Evolutionary conservation across 2,113 vertebrate genomes (phyloP).

Genomic region (Protobothrops flavoviridis): DNA sequence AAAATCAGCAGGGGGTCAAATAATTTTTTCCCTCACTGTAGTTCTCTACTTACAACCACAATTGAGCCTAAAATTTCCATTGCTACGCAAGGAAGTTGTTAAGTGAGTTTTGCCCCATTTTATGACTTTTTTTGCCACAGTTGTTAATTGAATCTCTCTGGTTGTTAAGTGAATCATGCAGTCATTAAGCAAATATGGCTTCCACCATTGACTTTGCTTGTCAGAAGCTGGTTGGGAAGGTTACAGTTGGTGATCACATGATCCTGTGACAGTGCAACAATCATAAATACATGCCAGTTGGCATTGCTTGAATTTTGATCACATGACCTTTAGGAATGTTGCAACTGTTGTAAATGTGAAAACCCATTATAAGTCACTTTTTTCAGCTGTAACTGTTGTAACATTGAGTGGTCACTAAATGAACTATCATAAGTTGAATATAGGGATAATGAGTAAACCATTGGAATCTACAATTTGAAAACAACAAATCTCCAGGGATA

Average conservation of each 20-base stretch:
- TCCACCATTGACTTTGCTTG: background rate
- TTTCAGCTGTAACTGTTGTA: background rate
- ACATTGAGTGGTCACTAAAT: background rate
- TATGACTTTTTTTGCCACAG: background rate
- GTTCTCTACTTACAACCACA: background rate
- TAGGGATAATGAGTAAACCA: background rate
- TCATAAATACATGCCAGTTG: too few species aligned
- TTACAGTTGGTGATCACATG: background rate
- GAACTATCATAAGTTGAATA: background rate
- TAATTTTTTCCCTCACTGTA: background rate
- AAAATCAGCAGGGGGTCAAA: too few species aligned
- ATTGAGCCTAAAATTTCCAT: background rate
- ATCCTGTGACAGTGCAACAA: background rate
- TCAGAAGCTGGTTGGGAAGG: background rate
- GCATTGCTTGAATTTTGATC: too few species aligned
- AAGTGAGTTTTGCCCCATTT: background rate
- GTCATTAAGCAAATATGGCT: background rate
- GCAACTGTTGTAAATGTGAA: background rate
- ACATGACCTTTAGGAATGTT: background rate
- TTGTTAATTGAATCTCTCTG: background rate
- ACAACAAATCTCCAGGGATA: background rate
- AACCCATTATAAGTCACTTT: background rate
- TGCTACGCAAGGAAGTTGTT: background rate
- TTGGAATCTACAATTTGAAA: background rate
- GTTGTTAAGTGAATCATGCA: background rate